These are phyloP conservation scores for Mythimna pallens DNA, from an alignment of 2,888 invertebrate species.

Conservation along the genomic window DNA sequence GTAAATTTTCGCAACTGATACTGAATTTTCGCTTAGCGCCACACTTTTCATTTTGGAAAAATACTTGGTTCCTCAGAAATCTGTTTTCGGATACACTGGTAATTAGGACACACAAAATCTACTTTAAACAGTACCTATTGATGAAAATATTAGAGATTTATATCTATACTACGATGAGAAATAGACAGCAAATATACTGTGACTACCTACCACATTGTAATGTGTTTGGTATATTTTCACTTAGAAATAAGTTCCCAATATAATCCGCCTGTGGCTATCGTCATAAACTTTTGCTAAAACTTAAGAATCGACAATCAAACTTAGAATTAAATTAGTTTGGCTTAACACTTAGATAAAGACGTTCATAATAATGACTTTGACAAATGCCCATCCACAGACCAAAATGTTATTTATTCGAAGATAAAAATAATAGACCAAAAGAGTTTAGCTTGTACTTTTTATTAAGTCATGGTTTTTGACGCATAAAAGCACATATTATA, in stretches of 20 bases:
- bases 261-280: background rate
- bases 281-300: background rate
- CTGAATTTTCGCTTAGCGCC: background rate
- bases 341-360: background rate
- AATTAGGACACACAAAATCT: background rate
- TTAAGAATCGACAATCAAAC: slow-evolving; percentile 7
- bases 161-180: background rate
- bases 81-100: background rate
- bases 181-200: background rate
- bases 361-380: slow-evolving; percentile 35
- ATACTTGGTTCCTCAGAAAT: background rate
- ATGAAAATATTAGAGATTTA: background rate
- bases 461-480: slow-evolving; percentile 43
- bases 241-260: slow-evolving; percentile 3
- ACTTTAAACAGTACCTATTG: background rate
- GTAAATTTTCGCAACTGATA: background rate
- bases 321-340: slow-evolving; percentile 13
- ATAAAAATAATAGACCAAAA: slow-evolving; percentile 42
- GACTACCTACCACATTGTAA: slow-evolving; percentile 52
- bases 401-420: slow-evolving; percentile 15
- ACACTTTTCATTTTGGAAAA: background rate
- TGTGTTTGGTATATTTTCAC: background rate
- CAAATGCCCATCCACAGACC: background rate
- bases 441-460: slow-evolving; percentile 42
- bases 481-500: slow-evolving; percentile 55